phyloP scores from a whole-genome alignment of 2,113 vertebrate species.

The Meriones unguiculatus region DNA sequence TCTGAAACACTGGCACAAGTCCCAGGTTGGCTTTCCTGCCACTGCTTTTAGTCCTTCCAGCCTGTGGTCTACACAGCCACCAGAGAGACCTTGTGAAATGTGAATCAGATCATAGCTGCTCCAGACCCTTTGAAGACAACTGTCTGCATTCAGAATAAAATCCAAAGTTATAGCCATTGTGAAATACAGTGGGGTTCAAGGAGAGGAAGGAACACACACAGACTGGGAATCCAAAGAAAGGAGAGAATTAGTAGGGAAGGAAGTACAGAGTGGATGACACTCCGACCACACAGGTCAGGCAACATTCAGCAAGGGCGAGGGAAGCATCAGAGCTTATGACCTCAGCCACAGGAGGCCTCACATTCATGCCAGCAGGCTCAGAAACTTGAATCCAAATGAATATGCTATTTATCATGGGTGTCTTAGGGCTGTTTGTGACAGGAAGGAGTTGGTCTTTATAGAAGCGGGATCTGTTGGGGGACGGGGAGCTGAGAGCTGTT shows the following conservation, averaged over 20 bases:
- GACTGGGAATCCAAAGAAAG: slow-evolving; percentile 6
- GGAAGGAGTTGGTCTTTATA: slow-evolving; percentile 35
- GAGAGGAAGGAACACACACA: background rate
- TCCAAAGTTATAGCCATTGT: slow-evolving; percentile 20
- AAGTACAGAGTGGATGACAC: background rate
- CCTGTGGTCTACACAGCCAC: slow-evolving; percentile 4
- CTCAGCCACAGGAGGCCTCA: background rate
- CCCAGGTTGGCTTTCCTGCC: background rate
- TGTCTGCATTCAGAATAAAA: slow-evolving; percentile 41
- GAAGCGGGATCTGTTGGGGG: background rate
- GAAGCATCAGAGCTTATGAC: background rate
- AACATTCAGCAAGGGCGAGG: background rate
- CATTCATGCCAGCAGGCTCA: background rate
- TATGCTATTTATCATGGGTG: background rate
- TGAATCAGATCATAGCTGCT: slow-evolving; percentile 15
- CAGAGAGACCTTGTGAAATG: slow-evolving; percentile 24
- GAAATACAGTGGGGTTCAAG: background rate
- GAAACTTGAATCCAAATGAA: background rate
- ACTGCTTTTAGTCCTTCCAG: background rate
- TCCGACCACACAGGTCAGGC: background rate
- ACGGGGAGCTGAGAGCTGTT: background rate
- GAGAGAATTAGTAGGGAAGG: background rate
- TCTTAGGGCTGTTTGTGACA: background rate
- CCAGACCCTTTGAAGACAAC: background rate
- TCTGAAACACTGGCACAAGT: background rate